Conservation (phyloP, 2,888 invertebrate genomes). For the Apomyelois bistriatella region DNA sequence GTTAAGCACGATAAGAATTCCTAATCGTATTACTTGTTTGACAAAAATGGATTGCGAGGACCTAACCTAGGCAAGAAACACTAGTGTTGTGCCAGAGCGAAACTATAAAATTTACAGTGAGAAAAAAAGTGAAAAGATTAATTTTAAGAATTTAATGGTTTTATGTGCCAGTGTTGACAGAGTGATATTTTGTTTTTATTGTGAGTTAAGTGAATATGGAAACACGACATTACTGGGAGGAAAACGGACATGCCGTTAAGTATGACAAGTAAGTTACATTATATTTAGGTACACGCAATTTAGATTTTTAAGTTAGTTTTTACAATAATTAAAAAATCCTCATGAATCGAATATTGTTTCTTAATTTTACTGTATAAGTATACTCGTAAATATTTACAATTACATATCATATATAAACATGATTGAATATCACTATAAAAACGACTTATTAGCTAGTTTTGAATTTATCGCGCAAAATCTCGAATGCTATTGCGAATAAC, state of each 20-base stretch:
- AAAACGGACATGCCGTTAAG: constrained; percentile 64
- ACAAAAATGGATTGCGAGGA: constrained; percentile 50
- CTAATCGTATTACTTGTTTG: constrained; percentile 31
- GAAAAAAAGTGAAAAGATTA: constrained; percentile 41
- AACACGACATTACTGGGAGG: constrained; percentile 69
- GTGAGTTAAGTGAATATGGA: constrained; percentile 64
- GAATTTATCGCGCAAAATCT: too few relatives aligned
- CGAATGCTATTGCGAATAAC: too few relatives aligned
- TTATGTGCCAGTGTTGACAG: constrained; percentile 41
- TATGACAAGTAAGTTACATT: constrained; percentile 62
- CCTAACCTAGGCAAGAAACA: constrained; percentile 37
- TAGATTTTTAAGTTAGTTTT: too few relatives aligned
- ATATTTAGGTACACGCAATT: background rate
- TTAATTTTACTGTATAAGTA: too few relatives aligned
- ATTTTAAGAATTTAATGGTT: constrained; percentile 28
- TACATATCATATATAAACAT: too few relatives aligned
- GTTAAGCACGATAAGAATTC: constrained; percentile 41
- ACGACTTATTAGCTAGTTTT: too few relatives aligned
- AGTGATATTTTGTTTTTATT: constrained; percentile 44
- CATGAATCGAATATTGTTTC: too few relatives aligned
- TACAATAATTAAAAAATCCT: too few relatives aligned
- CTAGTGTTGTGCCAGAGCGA: constrained; percentile 32
- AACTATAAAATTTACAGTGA: constrained; percentile 16
- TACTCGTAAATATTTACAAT: too few relatives aligned
- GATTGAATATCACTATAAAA: too few relatives aligned